Percentiles rank a stretch among this genome's conserved stretches.
Evolutionary conservation across 2,888 invertebrate species (phyloP).

Genomic region (Lamproptera curius): DNA sequence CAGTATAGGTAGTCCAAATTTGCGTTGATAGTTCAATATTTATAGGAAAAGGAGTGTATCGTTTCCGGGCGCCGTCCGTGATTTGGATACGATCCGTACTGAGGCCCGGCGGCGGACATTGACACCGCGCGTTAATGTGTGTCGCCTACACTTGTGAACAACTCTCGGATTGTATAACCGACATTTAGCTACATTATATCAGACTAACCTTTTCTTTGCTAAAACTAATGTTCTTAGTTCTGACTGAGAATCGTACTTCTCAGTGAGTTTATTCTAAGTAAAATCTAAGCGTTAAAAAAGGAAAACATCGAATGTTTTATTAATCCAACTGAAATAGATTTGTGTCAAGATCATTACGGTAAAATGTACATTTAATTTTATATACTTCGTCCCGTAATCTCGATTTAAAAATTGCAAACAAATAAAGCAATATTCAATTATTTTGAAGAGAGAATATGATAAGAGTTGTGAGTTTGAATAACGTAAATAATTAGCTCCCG

Average conservation of each 20-base stretch:
- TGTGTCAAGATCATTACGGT: no score
- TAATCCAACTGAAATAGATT: background rate
- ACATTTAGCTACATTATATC: background rate
- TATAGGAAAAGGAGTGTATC: no score
- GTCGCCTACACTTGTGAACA: background rate
- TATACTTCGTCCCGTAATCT: no score
- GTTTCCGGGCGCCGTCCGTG: background rate
- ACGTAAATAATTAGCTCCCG: conserved; percentile 1
- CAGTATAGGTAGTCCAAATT: no score
- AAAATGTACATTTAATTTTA: no score
- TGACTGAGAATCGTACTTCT: background rate
- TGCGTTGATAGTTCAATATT: no score
- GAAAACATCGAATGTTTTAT: background rate
- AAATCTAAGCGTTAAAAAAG: background rate
- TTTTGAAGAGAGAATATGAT: background rate
- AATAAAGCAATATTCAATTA: background rate
- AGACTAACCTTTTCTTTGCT: background rate
- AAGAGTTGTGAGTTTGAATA: background rate
- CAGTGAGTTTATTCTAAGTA: background rate
- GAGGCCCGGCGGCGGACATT: background rate
- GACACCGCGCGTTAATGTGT: background rate
- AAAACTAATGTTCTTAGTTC: background rate
- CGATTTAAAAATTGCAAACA: background rate
- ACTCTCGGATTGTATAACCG: background rate
- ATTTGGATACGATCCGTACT: background rate